Evolutionary conservation across 2,888 invertebrate species (phyloP).

Genomic region (Drosophila kuntzei): DNA sequence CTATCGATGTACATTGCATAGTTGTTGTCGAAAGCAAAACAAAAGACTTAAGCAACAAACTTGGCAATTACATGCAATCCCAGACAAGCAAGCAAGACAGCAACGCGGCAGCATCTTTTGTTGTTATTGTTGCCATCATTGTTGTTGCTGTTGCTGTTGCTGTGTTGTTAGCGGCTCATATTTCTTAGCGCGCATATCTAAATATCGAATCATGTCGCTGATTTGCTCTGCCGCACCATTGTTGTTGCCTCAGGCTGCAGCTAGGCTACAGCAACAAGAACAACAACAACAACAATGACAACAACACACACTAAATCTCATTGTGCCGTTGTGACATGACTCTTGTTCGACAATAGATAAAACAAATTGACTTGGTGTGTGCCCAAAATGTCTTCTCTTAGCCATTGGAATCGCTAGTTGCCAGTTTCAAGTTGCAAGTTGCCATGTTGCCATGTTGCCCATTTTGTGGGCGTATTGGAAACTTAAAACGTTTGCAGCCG

Average conservation of each 20-base stretch:
- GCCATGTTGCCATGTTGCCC: slow-evolving; percentile 13
- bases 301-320: slow-evolving; percentile 74
- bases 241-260: slow-evolving; percentile 37
- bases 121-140: slow-evolving; percentile 50
- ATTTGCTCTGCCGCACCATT: slow-evolving; percentile 77
- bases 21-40: slow-evolving; percentile 57
- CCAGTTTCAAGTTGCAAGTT: slow-evolving; percentile 12
- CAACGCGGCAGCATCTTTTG: slow-evolving; percentile 63
- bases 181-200: slow-evolving; percentile 80
- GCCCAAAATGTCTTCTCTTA: slow-evolving; percentile 82
- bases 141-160: slow-evolving; percentile 32
- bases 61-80: slow-evolving; percentile 75
- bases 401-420: slow-evolving; percentile 44
- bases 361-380: slow-evolving; percentile 85
- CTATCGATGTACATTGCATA: slow-evolving; percentile 61
- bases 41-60: slow-evolving; percentile 81
- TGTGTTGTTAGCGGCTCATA: slow-evolving; percentile 78
- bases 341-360: slow-evolving; percentile 84
- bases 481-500: slow-evolving; percentile 58
- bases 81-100: slow-evolving; percentile 45
- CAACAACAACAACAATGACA: slow-evolving; percentile 42
- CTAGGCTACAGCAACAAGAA: slow-evolving; percentile 23
- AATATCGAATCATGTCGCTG: slow-evolving; percentile 81
- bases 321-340: slow-evolving; percentile 81
- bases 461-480: slow-evolving; percentile 53